Base-by-base conservation (phyloP, 2,113 vertebrate genomes). In the Butastur rufipennis region DNA sequence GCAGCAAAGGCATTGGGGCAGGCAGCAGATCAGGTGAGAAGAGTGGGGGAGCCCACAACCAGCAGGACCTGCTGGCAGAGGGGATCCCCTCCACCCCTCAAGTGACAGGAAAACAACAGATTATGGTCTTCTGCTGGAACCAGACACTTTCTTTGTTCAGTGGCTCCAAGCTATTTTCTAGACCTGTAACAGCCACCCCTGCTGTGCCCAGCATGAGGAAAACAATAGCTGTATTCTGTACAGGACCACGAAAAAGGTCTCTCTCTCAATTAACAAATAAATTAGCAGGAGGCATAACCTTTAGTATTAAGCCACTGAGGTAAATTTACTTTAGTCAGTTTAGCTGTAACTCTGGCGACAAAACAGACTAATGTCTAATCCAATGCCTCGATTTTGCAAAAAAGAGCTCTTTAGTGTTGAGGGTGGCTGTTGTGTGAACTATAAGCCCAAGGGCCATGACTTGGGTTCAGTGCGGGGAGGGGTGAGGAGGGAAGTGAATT, bases 31-130 rank as follows among this genome's bases (percentile, higher is more conserved):
- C 25, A 68, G 56, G 27, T 2, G 6, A 55, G 67, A 50, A 50
- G 14, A 52, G 25, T 26, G 14, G 25, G 50, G 50, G 50, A 26
- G 25, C 50, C 50, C 25, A 52, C 25, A 52, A 52, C 50, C 50
- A 26, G 50, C 50, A 26, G 50, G 50, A 52, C 25, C 8, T 26
- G 16, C 56, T 82, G 25, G 31, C 31, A 62, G 40, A 56, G 16
- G 3, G 23, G 36, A 50, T 71, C 11, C 10, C 23, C 22, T 31
- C 9, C 34, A 20, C 11, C 21, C 22, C 26, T 56, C 38, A 66
- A 38, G 22, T 0, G 0, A 17, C 8, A 42, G 16, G n/a, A 45
- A 52, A 90, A 42, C 31, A 42, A 10, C 47, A 52, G 48, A 31
- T n/a, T 13, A 27, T 8, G 23, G 18, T 66, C 36, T 62, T 92